Base-by-base conservation (phyloP, 2,113 vertebrate genomes). In the Microcebus murinus region DNA sequence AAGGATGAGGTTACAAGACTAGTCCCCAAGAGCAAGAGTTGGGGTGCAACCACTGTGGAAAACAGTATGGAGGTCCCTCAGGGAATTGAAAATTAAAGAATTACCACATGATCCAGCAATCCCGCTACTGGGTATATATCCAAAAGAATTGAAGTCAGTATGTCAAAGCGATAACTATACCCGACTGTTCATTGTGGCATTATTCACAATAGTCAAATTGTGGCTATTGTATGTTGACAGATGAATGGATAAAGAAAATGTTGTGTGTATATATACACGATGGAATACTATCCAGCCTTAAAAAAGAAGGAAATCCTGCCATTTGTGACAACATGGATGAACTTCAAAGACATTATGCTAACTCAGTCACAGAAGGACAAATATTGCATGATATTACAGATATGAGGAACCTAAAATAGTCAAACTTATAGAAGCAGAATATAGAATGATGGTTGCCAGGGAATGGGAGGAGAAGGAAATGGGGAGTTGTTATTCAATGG, bases 231-330 rank as follows among this genome's bases (percentile, higher is more conserved):
- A 59, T 50, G 23, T 68, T 31, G 1, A 25, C 27, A 39, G 71
- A 50, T 2, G 31, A 14, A 14, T 4, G 21, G 36, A 68, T 57
- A 17, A 52, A 34, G 31, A 70, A 79, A 70, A 9, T 15, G 13
- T 21, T 39, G 21, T 11, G 21, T 8, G 8, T 59, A 20, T 39
- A 5, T 4, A 5, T 4, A 1, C 4, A 48, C 6, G 21, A 14
- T 25, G 39, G 55, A 29, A 61, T 29, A 42, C 63, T 13, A 11
- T 77, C 63, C 42, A 52, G 42, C n/a, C 45, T 52, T 52, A 21
- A 36, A 52, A 8, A 59, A 29, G 52, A 34, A 50, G 57, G 86
- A 55, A 59, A n/a, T 80, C 27, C 55, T 71, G 52, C 82, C 6
- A 42, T 42, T 27, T 81, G 34, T 25, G 25, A 14, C 20, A 8